These are phyloP conservation scores for Tuta absoluta DNA, from an alignment of 2,888 invertebrate species.

Conservation along the genomic window DNA sequence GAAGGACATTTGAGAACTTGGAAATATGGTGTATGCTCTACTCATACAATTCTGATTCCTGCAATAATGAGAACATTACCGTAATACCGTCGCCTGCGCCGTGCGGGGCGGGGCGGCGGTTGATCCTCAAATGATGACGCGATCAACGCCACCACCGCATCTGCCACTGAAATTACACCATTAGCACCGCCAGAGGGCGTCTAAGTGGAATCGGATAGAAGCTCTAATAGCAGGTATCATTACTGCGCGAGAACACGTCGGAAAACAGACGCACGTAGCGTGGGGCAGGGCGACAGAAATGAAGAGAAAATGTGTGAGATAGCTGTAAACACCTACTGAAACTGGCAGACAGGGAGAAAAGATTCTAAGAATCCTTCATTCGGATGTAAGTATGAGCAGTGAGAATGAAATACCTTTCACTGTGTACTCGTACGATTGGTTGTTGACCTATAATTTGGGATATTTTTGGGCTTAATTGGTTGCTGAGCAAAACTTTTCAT, in stretches of 20 bases:
- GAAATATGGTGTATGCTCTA: neutral
- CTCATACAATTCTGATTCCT: neutral
- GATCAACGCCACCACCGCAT: neutral
- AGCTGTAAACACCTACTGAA: no score
- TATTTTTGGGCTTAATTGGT: no score
- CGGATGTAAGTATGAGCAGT: no score
- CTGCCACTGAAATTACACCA: slow-evolving; percentile 5
- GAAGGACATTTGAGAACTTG: no score
- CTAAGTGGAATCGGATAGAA: slow-evolving; percentile 8
- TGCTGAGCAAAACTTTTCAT: no score
- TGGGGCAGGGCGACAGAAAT: neutral
- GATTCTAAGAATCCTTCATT: no score
- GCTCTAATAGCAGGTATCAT: neutral
- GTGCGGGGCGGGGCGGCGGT: neutral
- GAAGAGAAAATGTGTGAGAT: neutral
- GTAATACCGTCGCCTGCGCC: neutral
- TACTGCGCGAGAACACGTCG: neutral
- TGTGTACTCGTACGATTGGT: no score
- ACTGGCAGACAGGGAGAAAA: no score
- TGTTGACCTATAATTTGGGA: no score
- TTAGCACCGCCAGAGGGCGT: slow-evolving; percentile 7
- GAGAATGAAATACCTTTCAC: no score
- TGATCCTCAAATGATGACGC: slow-evolving; percentile 25
- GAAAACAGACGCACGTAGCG: neutral
- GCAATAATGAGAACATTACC: slow-evolving; percentile 9